Base-by-base conservation (phyloP, 1,140 invertebrate genomes). In the Adelges cooleyi region DNA sequence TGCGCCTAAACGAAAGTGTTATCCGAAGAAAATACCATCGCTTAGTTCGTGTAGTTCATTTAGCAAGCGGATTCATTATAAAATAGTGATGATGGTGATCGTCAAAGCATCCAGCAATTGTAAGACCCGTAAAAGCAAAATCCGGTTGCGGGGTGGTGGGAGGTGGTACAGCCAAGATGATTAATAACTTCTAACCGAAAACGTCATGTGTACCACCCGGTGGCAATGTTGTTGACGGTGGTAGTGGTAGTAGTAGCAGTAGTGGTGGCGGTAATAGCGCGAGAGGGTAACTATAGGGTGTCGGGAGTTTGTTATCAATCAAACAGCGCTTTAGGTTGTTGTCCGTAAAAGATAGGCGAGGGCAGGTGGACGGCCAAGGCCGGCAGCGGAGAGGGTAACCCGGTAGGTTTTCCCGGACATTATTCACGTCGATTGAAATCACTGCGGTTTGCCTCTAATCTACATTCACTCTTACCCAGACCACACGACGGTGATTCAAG, bases 341-440 rank as follows among this genome's bases (percentile, higher is more conserved):
- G 38, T 56, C 38, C 53, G 36, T n/a, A n/a, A n/a, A n/a, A n/a
- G n/a, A n/a, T n/a, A n/a, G n/a, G n/a, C n/a, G n/a, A n/a, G n/a
- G n/a, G n/a, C n/a, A n/a, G 29, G 29, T 33, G 5, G 29, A 33
- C 5, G 29, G 5, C 5, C 29, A 33, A n/a, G n/a, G 29, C 5
- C 29, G 29, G 11, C 29, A 5, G 29, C 29, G 13, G 22, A 25
- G 18, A 1, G 9, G 1, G 18, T 33, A 4, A 20, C 17, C 9
- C 15, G 11, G 38, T 5, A 27, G 22, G 10, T 56, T 27, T 56
- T 56, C 53, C 53, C 2, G 22, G 38, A 44, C 53, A 56, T 56
- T 44, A 56, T 56, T 56, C 53, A 56, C 53, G 53, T 56, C 36
- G 38, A 56, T 56, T 42, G 20, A 56, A 42, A 56, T 56, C 53